Evolutionary conservation across 2,113 vertebrate species (phyloP), one percentile per base, ranked within the genome.

Genomic region (Tamias sibiricus): DNA sequence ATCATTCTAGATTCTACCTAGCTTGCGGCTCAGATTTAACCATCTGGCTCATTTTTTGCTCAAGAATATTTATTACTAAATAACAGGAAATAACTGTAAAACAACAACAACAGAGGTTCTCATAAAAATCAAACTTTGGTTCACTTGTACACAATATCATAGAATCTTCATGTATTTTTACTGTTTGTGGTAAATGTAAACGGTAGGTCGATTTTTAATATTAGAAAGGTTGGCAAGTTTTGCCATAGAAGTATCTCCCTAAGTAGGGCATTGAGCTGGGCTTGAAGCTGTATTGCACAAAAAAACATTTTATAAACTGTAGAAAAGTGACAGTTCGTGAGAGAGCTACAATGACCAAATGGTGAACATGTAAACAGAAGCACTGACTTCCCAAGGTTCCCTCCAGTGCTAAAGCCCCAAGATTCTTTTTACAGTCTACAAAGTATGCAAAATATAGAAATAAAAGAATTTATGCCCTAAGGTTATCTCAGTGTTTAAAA

Each of bases 401-500:
- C 94, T 83, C 89, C 37, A 89, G 69, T 54, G 28, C 44, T 37
- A 37, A 92, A 47, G 32, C 19, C 59, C 44, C 57, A 57, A 91
- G 91, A 84, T 72, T 75, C 84, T 97, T 93, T 95, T 95, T 94
- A 2, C 69, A 87, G 87, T 98, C 86, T 84, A 94, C 81, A 97
- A 95, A 98, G 89, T 90, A 97, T 89, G 72, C 77, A 97, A 86
- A 98, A 94, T 93, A 80, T 40, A n/a, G 2, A 93, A 91, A 97
- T 81, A 26, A 93, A 26, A 97, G 93, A 77, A 88, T 97, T 96
- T 96, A 93, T 95, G 75, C 95, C 98, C 95, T 98, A 82, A 94
- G 95, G 97, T 98, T 98, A 90, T 96, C 90, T 62, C n/a, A 87
- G 69, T 80, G 74, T 91, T 97, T 88, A 92, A 96, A 97, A 94